Conservation (phyloP, 1,140 invertebrate species). For the Pectinophora gossypiella region DNA sequence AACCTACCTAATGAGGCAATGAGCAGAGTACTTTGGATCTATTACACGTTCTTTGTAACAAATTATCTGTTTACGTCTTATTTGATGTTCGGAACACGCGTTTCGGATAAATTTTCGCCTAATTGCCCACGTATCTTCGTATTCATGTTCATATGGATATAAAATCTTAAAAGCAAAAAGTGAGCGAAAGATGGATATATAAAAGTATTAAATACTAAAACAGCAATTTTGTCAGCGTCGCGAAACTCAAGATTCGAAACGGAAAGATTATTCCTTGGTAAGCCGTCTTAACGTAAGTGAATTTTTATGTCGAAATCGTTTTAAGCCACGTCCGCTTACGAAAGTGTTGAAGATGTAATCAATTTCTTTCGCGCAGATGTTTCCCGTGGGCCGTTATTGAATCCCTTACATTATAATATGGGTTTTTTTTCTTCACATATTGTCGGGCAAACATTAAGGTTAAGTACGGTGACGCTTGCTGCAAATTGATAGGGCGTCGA, state of each 20-base stretch:
- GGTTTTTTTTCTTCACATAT: constrained; percentile 49
- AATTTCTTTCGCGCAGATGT: constrained; percentile 48
- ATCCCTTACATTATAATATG: constrained; percentile 50
- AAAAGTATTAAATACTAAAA: no score
- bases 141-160: no score
- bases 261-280: constrained; percentile 12
- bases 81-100: no score
- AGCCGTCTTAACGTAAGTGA: constrained; percentile 20
- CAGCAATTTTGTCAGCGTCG: no score
- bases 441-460: constrained; percentile 20
- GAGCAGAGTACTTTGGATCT: no score
- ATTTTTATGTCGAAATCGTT: constrained; percentile 25
- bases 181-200: no score
- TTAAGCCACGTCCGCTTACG: constrained; percentile 7
- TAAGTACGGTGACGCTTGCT: constrained; percentile 11
- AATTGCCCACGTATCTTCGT: no score
- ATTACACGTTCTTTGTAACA: no score
- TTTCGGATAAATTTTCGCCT: no score
- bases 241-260: background rate
- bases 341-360: constrained; percentile 30
- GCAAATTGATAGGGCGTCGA: constrained; percentile 11
- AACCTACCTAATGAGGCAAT: no score
- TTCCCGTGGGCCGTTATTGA: constrained; percentile 39
- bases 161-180: no score
- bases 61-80: no score